Percentiles rank a stretch among this genome's conserved stretches.
Conservation (phyloP, 2,888 invertebrate species). For the Corbicula japonica region DNA sequence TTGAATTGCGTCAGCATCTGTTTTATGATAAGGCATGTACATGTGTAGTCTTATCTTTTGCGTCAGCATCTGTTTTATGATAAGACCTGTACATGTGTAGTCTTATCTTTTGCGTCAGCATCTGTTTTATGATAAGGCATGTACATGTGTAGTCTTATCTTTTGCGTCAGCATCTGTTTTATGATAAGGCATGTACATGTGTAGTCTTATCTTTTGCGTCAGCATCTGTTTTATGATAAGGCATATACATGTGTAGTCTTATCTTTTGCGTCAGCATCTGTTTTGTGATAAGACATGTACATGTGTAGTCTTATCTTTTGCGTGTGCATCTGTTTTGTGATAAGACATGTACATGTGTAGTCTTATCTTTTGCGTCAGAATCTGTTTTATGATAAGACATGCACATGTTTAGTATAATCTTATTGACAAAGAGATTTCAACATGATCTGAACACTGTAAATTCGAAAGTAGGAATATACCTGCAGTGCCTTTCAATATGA, state of each 20-base stretch:
- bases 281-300: neutral
- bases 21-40: neutral
- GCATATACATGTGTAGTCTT: neutral
- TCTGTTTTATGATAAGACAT: neutral
- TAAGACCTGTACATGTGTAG: neutral
- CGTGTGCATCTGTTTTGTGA: slow-evolving; percentile 37
- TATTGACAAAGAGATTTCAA: slow-evolving; percentile 1
- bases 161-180: neutral
- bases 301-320: slow-evolving; percentile 12
- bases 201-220: slow-evolving; percentile 33
- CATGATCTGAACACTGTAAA: neutral
- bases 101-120: neutral
- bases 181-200: neutral
- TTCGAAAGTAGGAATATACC: slow-evolving; percentile 1
- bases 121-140: no score
- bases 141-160: neutral
- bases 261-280: neutral
- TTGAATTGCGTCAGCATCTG: neutral
- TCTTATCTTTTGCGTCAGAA: neutral
- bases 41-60: neutral
- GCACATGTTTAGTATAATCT: no score
- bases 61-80: neutral
- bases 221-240: slow-evolving; percentile 21
- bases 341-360: neutral
- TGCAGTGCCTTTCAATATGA: slow-evolving; percentile 48